Evolutionary conservation across 2,888 invertebrate genomes (phyloP).

Genomic region (Mesoligia furuncula): DNA sequence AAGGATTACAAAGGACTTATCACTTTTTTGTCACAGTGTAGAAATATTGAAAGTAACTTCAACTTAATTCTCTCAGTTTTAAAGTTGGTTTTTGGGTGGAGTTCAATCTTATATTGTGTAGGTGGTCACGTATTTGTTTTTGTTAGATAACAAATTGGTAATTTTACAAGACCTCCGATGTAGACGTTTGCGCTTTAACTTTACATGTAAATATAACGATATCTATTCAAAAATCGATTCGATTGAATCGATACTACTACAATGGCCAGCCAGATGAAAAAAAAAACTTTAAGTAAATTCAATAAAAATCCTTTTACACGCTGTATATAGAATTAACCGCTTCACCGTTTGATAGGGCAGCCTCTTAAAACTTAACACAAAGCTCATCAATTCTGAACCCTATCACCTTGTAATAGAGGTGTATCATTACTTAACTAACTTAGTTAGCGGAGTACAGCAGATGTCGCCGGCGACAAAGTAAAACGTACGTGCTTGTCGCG

Average conservation of each 20-base stretch:
- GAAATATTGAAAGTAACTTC: conserved; percentile 33
- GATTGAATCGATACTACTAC: neutral
- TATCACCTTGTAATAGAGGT: conserved; percentile 68
- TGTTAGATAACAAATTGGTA: conserved; percentile 86
- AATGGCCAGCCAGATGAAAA: neutral
- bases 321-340: conserved; percentile 82
- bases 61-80: conserved; percentile 24
- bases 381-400: conserved; percentile 62
- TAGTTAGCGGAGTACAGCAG: conserved; percentile 72
- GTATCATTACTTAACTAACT: conserved; percentile 22
- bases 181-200: conserved; percentile 72
- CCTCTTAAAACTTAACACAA: conserved; percentile 55
- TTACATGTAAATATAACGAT: conserved; percentile 54
- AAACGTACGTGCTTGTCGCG: conserved; percentile 86
- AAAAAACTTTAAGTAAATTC: conserved; percentile 73
- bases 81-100: conserved; percentile 67
- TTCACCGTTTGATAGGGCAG: conserved; percentile 74
- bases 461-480: conserved; percentile 89
- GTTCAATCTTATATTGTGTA: conserved; percentile 67
- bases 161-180: conserved; percentile 81
- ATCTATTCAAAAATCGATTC: conserved; percentile 28
- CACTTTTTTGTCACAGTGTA: conserved; percentile 80
- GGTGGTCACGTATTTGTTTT: conserved; percentile 88
- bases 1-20: conserved; percentile 89
- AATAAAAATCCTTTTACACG: conserved; percentile 82